Conservation (phyloP, 1,140 invertebrate species). For the Heliconius congener region DNA sequence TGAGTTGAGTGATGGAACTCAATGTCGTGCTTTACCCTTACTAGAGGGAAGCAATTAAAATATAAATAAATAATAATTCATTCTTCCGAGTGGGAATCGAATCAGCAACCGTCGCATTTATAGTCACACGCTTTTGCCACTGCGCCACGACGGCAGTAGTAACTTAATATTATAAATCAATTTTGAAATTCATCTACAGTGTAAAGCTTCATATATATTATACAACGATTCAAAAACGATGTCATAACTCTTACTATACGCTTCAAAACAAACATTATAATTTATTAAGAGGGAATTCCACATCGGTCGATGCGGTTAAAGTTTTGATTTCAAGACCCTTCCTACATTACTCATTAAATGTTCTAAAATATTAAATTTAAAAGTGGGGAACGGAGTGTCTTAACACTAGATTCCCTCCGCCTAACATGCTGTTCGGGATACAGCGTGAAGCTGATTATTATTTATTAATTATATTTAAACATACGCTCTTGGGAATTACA, state of each 20-base stretch:
- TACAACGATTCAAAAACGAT: neutral
- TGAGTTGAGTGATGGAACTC: neutral
- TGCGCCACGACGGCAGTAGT: neutral
- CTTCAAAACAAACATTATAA: slow-evolving; percentile 4
- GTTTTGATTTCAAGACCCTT: neutral
- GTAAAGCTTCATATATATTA: neutral
- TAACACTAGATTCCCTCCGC: too few species aligned
- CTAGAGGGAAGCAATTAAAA: neutral
- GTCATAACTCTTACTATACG: neutral
- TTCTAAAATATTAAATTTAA: neutral
- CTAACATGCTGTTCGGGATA: too few species aligned
- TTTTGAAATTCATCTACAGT: neutral
- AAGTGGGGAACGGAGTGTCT: too few species aligned
- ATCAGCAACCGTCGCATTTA: neutral
- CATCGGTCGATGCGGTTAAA: neutral
- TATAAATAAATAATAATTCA: neutral
- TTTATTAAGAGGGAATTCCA: slow-evolving; percentile 8
- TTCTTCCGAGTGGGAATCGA: neutral
- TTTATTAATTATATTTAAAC: neutral
- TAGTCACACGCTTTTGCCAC: neutral
- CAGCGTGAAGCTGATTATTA: too few species aligned
- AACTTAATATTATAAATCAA: neutral
- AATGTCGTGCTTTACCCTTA: neutral
- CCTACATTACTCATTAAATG: neutral
- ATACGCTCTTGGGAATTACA: neutral